phyloP scores from a whole-genome alignment of 2,113 vertebrate species.

The Garra rufa region DNA sequence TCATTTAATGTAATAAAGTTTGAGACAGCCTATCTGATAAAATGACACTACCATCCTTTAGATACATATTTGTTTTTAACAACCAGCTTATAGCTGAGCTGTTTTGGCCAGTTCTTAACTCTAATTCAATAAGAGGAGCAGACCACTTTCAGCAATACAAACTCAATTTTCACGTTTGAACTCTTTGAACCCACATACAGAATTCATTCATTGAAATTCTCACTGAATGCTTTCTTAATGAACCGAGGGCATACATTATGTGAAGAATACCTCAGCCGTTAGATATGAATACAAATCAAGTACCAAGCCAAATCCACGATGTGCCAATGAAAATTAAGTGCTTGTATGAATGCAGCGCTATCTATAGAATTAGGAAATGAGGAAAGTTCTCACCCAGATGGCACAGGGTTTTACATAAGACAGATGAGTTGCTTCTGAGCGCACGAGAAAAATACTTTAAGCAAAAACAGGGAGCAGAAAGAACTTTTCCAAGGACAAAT shows the following conservation, averaged over 20 bases:
- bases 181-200: slow-evolving; percentile 9
- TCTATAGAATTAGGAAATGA: slow-evolving; percentile 3
- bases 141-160: neutral
- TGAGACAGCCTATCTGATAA: neutral
- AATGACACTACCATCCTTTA: neutral
- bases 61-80: neutral
- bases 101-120: neutral
- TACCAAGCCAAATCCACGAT: slow-evolving; percentile 22
- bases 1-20: neutral
- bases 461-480: neutral
- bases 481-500: slow-evolving; percentile 45
- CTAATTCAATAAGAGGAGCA: neutral
- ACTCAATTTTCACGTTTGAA: neutral
- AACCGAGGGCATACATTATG: neutral
- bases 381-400: neutral
- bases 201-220: neutral
- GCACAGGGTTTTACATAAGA: neutral
- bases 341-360: neutral
- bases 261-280: slow-evolving; percentile 14
- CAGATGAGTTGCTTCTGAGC: slow-evolving; percentile 5
- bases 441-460: neutral
- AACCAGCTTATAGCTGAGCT: neutral
- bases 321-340: slow-evolving; percentile 15
- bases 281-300: slow-evolving; percentile 31
- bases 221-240: slow-evolving; percentile 19